phyloP scores from a whole-genome alignment of 2,797 vertebrate species.

The Semotilus atromaculatus region DNA sequence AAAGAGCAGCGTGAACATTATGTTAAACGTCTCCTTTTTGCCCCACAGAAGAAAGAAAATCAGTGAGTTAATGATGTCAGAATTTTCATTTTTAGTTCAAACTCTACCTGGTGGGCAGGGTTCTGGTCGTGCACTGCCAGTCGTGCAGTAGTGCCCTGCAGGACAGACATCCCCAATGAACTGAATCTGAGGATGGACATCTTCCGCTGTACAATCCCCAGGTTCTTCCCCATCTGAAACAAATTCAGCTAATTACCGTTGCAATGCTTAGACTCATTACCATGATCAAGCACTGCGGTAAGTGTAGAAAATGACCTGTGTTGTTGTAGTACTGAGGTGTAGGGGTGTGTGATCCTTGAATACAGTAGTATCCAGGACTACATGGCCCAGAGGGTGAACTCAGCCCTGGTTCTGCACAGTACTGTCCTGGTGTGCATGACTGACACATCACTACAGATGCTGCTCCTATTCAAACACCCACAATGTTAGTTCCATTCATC shows the following conservation, averaged over 20 bases:
- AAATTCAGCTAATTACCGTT: not conserved
- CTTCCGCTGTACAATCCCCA: not conserved
- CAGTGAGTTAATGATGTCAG: not conserved
- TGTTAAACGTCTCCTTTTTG: not conserved
- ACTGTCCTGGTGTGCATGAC: constrained; percentile 79
- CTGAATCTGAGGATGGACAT: constrained; percentile 51
- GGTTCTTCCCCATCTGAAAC: constrained; percentile 35
- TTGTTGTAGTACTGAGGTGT: constrained; percentile 66
- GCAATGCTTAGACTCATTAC: not conserved
- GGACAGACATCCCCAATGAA: constrained; percentile 80
- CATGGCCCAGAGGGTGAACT: constrained; percentile 80
- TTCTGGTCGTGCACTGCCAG: constrained; percentile 72
- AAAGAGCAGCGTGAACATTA: not conserved
- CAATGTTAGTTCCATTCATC: constrained; percentile 1
- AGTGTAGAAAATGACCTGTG: constrained; percentile 56
- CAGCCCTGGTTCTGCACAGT: constrained; percentile 81
- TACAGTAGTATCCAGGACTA: constrained; percentile 81
- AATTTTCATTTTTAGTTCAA: constrained; percentile 49
- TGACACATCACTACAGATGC: constrained; percentile 78
- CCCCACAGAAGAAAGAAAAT: not conserved
- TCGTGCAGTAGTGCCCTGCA: constrained; percentile 80
- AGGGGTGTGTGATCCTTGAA: constrained; percentile 72
- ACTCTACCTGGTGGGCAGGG: constrained; percentile 82
- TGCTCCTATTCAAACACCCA: constrained; percentile 68
- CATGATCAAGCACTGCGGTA: not conserved